A percentile compares a stretch with the other conserved stretches of the same genome.
These are phyloP conservation scores for Nomia melanderi DNA, from an alignment of 1,140 invertebrate species.

Conservation along the genomic window DNA sequence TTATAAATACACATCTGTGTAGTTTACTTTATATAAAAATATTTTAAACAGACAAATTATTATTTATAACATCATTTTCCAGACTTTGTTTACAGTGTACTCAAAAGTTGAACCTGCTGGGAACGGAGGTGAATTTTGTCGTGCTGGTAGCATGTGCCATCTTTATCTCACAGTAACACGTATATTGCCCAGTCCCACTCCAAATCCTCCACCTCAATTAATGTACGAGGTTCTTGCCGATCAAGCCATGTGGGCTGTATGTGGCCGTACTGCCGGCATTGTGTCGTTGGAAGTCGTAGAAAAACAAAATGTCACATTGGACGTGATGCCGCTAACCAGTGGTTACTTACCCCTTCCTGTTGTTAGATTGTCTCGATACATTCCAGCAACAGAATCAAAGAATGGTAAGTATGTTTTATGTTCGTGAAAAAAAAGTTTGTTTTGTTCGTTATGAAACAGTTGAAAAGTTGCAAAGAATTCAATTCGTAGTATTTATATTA, in stretches of 20 bases:
- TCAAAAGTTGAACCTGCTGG: conserved; percentile 91
- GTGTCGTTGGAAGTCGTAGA: conserved; percentile 88
- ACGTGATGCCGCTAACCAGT: conserved; percentile 94
- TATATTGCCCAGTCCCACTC: conserved; percentile 74
- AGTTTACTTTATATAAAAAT: conserved; percentile 19
- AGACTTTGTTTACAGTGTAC: conserved; percentile 92
- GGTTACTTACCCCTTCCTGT: conserved; percentile 94
- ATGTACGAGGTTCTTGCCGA: conserved; percentile 97
- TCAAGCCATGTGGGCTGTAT: conserved; percentile 95
- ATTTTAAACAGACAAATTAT: conserved; percentile 58
- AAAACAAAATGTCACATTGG: conserved; percentile 89
- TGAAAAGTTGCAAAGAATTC: not conserved
- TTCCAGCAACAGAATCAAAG: conserved; percentile 87
- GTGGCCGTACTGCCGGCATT: conserved; percentile 92
- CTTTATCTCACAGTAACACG: conserved; percentile 88
- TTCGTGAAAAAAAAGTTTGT: not conserved
- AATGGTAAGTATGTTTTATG: conserved; percentile 81
- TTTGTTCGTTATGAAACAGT: not conserved
- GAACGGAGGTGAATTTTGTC: conserved; percentile 92
- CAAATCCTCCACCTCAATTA: conserved; percentile 83
- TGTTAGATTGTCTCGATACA: conserved; percentile 95
- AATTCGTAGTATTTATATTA: conserved; percentile 11
- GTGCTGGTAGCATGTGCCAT: conserved; percentile 93
- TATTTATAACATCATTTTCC: conserved; percentile 70
- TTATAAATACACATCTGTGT: conserved; percentile 19